Evolutionary conservation across 2,888 invertebrate genomes (phyloP), one percentile per base, ranked within the genome.

Genomic region (Conomelus anceps): DNA sequence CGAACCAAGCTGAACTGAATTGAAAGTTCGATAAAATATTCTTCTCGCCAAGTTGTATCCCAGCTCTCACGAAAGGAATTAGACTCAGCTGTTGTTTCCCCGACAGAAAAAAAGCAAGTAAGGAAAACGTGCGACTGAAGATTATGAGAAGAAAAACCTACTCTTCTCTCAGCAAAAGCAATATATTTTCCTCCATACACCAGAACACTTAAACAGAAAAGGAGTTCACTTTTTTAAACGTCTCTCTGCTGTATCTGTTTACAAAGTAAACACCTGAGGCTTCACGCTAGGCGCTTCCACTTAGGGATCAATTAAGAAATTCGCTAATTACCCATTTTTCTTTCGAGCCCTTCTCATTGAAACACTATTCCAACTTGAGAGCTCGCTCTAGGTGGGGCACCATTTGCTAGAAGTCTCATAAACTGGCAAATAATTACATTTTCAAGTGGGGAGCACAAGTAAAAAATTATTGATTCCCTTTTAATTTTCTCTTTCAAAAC

Each of bases 191-290:
- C 63, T 63, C 63, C 63, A 63, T 63, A 63, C 63, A n/a, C 63
- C 63, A 13, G 41, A 63, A 63, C 63, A 63, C 63, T 63, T 63
- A 63, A 63, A 63, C 63, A 1, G 63, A n/a, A 86, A 86, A 23
- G 11, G 86, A 23, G 23, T 24, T 29, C 24, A 20, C 24, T 86
- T 86, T 86, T 86, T 86, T 26, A 86, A 86, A 86, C 24, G 29
- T 23, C 86, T 86, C 29, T 86, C 29, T 22, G 9, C 24, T 22
- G 86, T 86, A 86, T 86, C 29, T 86, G 86, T 86, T 23, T 86
- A 86, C 24, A 86, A 86, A 86, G 86, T 29, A 86, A 86, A 86
- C 86, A 86, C 86, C 86, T 86, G 86, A 86, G 86, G 86, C 86
- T 86, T 86, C 22, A 29, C 24, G 29, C 86, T 23, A 7, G n/a